These are phyloP conservation scores for Notothenia coriiceps DNA, from an alignment of 2,113 vertebrate genomes.

Conservation along the genomic window DNA sequence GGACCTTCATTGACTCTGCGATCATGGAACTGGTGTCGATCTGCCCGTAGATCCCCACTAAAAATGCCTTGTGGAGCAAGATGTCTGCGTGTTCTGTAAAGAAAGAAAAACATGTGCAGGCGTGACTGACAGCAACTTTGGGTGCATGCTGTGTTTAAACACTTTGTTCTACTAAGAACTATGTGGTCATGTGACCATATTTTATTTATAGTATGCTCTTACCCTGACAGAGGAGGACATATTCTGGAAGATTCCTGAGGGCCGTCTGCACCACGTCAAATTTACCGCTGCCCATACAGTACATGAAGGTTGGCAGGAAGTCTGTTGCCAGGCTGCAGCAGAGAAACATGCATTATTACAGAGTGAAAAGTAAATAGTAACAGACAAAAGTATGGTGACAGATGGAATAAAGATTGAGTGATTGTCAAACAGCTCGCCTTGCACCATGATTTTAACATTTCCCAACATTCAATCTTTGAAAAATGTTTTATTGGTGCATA, in stretches of 20 bases:
- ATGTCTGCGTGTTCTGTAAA: slow-evolving; percentile 92
- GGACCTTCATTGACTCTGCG: slow-evolving; percentile 93
- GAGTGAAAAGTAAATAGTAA: not conserved
- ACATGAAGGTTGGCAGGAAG: slow-evolving; percentile 97
- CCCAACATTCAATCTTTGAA: no score
- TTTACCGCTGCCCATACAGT: slow-evolving; percentile 95
- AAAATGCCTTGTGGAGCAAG: slow-evolving; percentile 94
- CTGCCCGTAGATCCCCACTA: slow-evolving; percentile 96
- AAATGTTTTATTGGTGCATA: no score
- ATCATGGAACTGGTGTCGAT: slow-evolving; percentile 96
- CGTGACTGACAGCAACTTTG: not conserved
- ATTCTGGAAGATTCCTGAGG: slow-evolving; percentile 94
- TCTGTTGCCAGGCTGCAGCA: slow-evolving; percentile 89
- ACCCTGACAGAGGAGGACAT: slow-evolving; percentile 97
- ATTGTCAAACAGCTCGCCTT: not conserved
- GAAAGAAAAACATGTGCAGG: not conserved
- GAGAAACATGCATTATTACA: slow-evolving; percentile 3
- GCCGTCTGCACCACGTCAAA: slow-evolving; percentile 97
- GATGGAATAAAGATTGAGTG: not conserved
- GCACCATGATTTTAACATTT: not conserved
- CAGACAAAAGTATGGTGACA: not conserved
- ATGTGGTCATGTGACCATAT: not conserved
- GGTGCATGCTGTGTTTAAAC: not conserved
- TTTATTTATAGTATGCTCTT: not conserved
- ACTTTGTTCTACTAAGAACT: not conserved